A percentile compares a stretch with the other conserved stretches of the same genome.
Conservation (phyloP, 1,140 invertebrate species). For the Harpegnathos saltator region DNA sequence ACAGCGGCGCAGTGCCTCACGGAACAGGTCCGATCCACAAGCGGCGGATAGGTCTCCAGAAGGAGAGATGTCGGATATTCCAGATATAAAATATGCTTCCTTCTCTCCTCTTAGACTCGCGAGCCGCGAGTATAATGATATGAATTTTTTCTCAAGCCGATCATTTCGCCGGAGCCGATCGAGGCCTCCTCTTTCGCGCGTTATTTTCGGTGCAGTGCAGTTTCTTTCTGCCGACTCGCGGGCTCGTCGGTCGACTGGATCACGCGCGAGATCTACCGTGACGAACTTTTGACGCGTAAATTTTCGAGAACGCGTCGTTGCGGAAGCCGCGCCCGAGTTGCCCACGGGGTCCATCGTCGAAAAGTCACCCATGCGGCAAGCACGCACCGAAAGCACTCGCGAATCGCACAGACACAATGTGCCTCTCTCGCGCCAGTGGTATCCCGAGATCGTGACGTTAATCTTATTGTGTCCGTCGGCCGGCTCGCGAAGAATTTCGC, state of each 20-base stretch:
- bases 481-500: constrained; percentile 39
- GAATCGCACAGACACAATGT: constrained; percentile 34
- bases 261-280: too few species aligned
- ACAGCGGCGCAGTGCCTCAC: constrained; percentile 23
- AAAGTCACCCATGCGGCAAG: constrained; percentile 49
- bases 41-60: too few species aligned
- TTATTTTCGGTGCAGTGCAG: too few species aligned
- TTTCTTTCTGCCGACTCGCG: too few species aligned
- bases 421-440: constrained; percentile 14
- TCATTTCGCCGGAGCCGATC: too few species aligned
- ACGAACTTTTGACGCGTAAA: too few species aligned
- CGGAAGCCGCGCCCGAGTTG: constrained; percentile 46
- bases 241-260: too few species aligned
- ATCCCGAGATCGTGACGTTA: constrained; percentile 41
- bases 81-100: background rate
- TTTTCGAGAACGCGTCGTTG: too few species aligned
- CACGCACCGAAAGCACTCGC: constrained; percentile 36
- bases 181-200: too few species aligned
- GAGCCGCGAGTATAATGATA: too few species aligned
- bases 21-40: constrained; percentile 56
- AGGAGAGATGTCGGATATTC: background rate
- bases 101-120: background rate
- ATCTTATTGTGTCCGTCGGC: constrained; percentile 44
- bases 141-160: too few species aligned
- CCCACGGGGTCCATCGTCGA: constrained; percentile 51